Conservation (phyloP, 1,140 invertebrate genomes). For the Ostrea edulis region DNA sequence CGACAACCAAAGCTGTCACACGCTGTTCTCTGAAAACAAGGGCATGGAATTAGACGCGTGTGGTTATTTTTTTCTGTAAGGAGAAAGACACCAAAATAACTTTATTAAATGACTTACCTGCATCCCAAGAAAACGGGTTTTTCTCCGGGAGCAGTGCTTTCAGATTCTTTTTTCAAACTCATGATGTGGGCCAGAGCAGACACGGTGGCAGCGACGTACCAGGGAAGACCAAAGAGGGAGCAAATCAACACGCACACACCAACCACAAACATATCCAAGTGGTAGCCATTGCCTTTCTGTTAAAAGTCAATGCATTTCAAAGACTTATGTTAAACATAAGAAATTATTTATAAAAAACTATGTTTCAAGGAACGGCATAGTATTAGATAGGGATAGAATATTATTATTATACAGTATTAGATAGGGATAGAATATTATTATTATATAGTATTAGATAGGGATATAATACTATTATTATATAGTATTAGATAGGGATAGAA, state of each 20-base stretch:
- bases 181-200: constrained; percentile 99
- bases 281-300: constrained; percentile 97
- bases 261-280: constrained; percentile 96
- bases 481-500: too few species aligned
- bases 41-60: background rate
- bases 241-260: constrained; percentile 94
- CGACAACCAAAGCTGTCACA: constrained; percentile 96
- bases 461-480: too few species aligned
- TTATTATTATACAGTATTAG: too few species aligned
- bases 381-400: too few species aligned
- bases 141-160: constrained; percentile 98
- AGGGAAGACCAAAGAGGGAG: constrained; percentile 95
- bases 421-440: too few species aligned
- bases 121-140: constrained; percentile 98
- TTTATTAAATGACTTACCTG: constrained; percentile 63
- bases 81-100: background rate
- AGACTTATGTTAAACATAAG: too few species aligned
- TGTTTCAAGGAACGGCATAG: too few species aligned
- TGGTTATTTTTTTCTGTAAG: background rate
- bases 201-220: constrained; percentile 97
- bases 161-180: constrained; percentile 96
- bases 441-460: too few species aligned
- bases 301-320: constrained; percentile 77
- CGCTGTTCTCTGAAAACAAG: constrained; percentile 89
- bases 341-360: too few species aligned